Conservation (phyloP, 1,140 invertebrate species). For the Gerris buenoi region DNA sequence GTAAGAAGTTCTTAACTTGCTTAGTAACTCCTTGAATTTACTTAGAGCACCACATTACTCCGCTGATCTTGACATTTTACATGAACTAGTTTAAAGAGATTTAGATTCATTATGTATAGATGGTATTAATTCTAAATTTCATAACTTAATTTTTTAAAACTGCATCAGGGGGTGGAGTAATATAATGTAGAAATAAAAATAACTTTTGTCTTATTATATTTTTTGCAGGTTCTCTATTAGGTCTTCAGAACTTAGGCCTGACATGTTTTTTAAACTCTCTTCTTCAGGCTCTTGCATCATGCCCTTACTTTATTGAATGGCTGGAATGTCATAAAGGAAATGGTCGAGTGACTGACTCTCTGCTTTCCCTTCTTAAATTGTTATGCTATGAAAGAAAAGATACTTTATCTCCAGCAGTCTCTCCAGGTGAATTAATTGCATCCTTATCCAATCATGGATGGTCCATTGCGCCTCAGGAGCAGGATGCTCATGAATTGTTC, state of each 20-base stretch:
- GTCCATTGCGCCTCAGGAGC: conserved; percentile 75
- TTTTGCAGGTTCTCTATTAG: conserved; percentile 49
- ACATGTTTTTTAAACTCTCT: conserved; percentile 79
- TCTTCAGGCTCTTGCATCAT: conserved; percentile 66
- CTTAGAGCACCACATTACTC: too few species aligned
- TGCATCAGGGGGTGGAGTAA: too few species aligned
- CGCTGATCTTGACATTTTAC: too few species aligned
- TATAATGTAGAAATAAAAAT: too few species aligned
- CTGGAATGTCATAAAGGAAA: conserved; percentile 45
- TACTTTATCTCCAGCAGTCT: conserved; percentile 20
- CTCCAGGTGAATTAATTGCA: conserved; percentile 57
- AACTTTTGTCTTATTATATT: conserved; percentile 11
- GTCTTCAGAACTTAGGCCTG: conserved; percentile 67
- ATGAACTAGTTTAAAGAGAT: too few species aligned
- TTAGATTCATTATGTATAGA: too few species aligned
- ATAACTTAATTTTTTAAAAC: too few species aligned
- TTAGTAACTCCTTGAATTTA: too few species aligned
- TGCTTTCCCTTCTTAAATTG: conserved; percentile 8
- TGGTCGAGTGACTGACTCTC: conserved; percentile 43
- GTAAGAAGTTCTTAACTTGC: too few species aligned
- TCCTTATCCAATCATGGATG: conserved; percentile 58
- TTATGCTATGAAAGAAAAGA: conserved; percentile 23
- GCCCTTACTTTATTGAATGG: conserved; percentile 65
- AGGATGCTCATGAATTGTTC: conserved; percentile 83
- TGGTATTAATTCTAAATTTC: too few species aligned